Percentiles rank a stretch among this genome's conserved stretches.
phyloP scores from a whole-genome alignment of 2,888 invertebrate genomes.

The Volucella inanis region DNA sequence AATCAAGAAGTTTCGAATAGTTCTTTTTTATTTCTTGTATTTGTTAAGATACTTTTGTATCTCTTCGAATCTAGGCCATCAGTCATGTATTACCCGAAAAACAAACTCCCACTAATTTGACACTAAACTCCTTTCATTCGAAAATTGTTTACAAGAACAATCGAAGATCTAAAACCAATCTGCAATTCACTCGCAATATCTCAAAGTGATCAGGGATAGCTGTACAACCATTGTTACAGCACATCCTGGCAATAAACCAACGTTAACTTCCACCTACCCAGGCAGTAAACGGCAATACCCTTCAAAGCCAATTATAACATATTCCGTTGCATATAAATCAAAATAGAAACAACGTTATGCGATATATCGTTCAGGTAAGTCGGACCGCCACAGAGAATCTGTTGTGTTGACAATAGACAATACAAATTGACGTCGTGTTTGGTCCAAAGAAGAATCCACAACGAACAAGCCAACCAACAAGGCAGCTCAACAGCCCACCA shows the following conservation, averaged over 20 bases:
- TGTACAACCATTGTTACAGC: slow-evolving; percentile 60
- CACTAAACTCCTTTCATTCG: slow-evolving; percentile 1
- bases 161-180: slow-evolving; percentile 25
- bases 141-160: slow-evolving; percentile 54
- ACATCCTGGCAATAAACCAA: slow-evolving; percentile 66
- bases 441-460: slow-evolving; percentile 58
- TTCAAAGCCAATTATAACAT: slow-evolving; percentile 71
- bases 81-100: not conserved
- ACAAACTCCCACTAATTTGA: not conserved
- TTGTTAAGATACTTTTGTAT: no score
- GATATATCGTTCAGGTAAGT: slow-evolving; percentile 73
- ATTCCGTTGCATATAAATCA: slow-evolving; percentile 73
- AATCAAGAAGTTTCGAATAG: no score
- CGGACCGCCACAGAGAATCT: slow-evolving; percentile 70
- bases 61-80: not conserved
- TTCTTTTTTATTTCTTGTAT: no score
- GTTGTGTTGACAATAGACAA: slow-evolving; percentile 74
- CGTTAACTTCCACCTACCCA: slow-evolving; percentile 11
- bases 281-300: slow-evolving; percentile 11
- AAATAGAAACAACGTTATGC: slow-evolving; percentile 71
- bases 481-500: slow-evolving; percentile 47
- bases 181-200: slow-evolving; percentile 28
- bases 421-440: slow-evolving; percentile 75
- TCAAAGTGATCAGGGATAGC: slow-evolving; percentile 27
- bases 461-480: slow-evolving; percentile 13